Evolutionary conservation across 2,888 invertebrate species (phyloP).

Genomic region (Lathronympha strigana): DNA sequence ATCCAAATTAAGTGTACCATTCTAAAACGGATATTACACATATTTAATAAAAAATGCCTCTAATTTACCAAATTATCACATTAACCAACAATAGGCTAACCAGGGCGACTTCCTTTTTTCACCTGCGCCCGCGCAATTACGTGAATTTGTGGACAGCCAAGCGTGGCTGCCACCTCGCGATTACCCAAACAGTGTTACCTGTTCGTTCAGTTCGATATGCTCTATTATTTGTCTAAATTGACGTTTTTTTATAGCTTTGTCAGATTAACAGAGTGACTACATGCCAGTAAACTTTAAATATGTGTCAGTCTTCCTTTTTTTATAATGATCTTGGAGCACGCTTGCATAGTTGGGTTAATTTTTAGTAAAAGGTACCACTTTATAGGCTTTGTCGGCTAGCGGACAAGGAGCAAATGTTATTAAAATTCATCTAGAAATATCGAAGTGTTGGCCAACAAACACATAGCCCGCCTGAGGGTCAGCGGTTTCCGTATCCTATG

Average conservation of each 20-base stretch:
- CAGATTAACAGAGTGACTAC: not conserved
- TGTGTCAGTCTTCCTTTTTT: no score
- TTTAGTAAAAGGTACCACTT: no score
- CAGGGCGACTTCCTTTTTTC: constrained; percentile 67
- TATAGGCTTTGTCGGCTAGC: no score
- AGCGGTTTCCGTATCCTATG: no score
- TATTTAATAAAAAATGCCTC: not conserved
- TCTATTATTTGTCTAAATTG: constrained; percentile 26
- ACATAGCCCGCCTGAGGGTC: no score
- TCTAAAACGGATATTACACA: not conserved
- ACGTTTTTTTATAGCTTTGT: not conserved
- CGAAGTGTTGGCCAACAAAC: no score
- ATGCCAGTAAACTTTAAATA: no score
- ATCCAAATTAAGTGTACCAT: no score
- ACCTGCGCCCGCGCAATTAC: constrained; percentile 64
- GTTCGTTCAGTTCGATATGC: constrained; percentile 22
- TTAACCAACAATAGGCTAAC: not conserved
- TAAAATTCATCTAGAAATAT: no score
- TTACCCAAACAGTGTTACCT: constrained; percentile 63
- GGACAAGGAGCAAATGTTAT: no score
- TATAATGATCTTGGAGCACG: no score
- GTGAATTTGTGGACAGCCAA: constrained; percentile 66
- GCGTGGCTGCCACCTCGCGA: constrained; percentile 60
- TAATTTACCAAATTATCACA: constrained; percentile 13
- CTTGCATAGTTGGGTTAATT: no score